Conservation (phyloP, 2,888 invertebrate species). For the Acholoe squamosa region DNA sequence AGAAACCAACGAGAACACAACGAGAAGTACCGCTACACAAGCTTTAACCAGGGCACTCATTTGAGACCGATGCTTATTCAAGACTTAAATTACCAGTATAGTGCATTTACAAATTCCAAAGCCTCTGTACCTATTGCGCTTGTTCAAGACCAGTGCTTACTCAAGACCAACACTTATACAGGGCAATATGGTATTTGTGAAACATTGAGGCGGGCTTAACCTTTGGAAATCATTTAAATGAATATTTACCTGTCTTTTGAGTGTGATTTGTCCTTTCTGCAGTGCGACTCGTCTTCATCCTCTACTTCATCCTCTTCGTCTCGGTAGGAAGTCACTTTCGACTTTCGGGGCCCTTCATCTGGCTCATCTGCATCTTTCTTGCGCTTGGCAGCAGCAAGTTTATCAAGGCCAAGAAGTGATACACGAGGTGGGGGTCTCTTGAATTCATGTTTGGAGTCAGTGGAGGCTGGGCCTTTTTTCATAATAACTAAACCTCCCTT, state of each 20-base stretch:
- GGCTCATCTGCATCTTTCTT: constrained; percentile 70
- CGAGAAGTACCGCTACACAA: no score
- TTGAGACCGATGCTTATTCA: no score
- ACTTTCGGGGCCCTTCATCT: constrained; percentile 73
- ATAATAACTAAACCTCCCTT: constrained; percentile 82
- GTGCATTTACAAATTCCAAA: no score
- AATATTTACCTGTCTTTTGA: not conserved
- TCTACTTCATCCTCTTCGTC: constrained; percentile 74
- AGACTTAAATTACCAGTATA: no score
- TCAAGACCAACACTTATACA: no score
- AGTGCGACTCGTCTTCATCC: constrained; percentile 57
- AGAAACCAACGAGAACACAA: no score
- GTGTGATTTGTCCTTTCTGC: not conserved
- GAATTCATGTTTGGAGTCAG: constrained; percentile 63
- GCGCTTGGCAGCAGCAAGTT: constrained; percentile 82
- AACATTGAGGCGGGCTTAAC: no score
- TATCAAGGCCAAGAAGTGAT: constrained; percentile 83
- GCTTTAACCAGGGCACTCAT: no score
- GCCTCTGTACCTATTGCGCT: no score
- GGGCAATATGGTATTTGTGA: no score
- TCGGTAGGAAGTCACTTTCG: constrained; percentile 77
- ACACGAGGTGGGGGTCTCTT: constrained; percentile 67
- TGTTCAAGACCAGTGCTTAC: no score
- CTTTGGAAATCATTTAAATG: no score
- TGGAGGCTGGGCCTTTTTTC: constrained; percentile 78